Percentiles rank a stretch among this genome's conserved stretches.
Conservation (phyloP, 2,888 invertebrate species). For the Xestobium rufovillosum region DNA sequence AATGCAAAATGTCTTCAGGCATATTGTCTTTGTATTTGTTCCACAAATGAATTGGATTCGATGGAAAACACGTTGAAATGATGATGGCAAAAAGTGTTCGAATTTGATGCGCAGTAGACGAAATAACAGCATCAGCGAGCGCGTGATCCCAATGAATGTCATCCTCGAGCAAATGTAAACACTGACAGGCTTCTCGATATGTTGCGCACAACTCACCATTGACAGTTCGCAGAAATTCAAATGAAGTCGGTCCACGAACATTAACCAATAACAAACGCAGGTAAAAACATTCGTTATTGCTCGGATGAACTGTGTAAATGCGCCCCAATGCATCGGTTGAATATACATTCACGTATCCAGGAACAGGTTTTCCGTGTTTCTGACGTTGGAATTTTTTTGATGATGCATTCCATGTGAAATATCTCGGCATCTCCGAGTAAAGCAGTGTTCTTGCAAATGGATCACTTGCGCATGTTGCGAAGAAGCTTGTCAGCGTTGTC, state of each 20-base stretch:
- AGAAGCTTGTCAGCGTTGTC: conserved; percentile 28
- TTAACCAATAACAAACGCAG: conserved; percentile 27
- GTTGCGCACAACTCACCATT: conserved; percentile 3
- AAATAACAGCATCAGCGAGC: too few relatives aligned
- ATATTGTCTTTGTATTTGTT: too few relatives aligned
- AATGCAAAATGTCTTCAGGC: too few relatives aligned
- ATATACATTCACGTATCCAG: conserved; percentile 10
- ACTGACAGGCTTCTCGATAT: conserved; percentile 6
- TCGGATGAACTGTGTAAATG: conserved; percentile 27
- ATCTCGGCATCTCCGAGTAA: conserved; percentile 19
- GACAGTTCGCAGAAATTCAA: conserved; percentile 12
- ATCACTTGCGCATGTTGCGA: conserved; percentile 16
- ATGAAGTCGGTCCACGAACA: too few relatives aligned
- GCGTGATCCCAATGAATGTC: too few relatives aligned
- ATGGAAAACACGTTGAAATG: too few relatives aligned
- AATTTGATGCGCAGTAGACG: too few relatives aligned
- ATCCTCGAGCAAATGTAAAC: conserved; percentile 4
- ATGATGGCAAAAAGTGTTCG: too few relatives aligned
- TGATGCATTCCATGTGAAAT: conserved; percentile 22
- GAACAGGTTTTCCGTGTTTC: too few relatives aligned
- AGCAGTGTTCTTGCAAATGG: conserved; percentile 20
- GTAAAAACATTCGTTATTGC: conserved; percentile 26
- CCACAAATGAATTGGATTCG: too few relatives aligned
- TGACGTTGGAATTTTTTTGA: conserved; percentile 5
- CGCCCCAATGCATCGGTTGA: conserved; percentile 23